phyloP scores from a whole-genome alignment of 2,888 invertebrate genomes.

The Ennomos erosarius region DNA sequence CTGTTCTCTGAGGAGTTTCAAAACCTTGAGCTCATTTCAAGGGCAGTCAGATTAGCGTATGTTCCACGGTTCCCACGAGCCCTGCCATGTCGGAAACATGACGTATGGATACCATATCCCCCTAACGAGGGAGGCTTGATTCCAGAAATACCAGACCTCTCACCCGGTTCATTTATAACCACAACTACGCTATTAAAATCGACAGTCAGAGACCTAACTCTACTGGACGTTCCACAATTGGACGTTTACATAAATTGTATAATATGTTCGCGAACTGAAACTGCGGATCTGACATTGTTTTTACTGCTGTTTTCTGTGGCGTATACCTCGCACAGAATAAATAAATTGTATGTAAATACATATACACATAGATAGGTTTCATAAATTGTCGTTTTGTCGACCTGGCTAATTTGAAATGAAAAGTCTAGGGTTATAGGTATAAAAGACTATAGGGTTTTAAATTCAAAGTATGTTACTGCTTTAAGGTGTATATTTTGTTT shows the following conservation, averaged over 20 bases:
- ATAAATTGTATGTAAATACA: slow-evolving; percentile 15
- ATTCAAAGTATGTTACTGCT: too few relatives aligned
- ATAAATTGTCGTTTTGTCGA: too few relatives aligned
- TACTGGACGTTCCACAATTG: slow-evolving; percentile 47
- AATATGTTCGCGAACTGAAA: slow-evolving; percentile 53
- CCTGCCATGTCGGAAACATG: slow-evolving; percentile 51
- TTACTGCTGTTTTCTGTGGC: slow-evolving; percentile 52
- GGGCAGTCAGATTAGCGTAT: slow-evolving; percentile 46
- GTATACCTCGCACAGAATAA: too few relatives aligned
- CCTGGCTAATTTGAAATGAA: too few relatives aligned
- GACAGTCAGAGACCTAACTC: slow-evolving; percentile 44
- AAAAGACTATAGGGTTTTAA: too few relatives aligned
- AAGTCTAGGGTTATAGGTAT: too few relatives aligned
- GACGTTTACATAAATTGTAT: slow-evolving; percentile 56
- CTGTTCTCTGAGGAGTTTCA: slow-evolving; percentile 26
- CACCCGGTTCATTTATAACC: slow-evolving; percentile 32
- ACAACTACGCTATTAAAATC: slow-evolving; percentile 38
- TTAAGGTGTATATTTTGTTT: too few relatives aligned
- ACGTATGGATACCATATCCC: slow-evolving; percentile 51
- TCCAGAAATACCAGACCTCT: slow-evolving; percentile 49
- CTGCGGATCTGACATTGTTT: slow-evolving; percentile 50
- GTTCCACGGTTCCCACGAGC: slow-evolving; percentile 49
- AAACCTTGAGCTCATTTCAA: slow-evolving; percentile 47
- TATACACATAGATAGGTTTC: too few relatives aligned
- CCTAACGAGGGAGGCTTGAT: slow-evolving; percentile 50